Evolutionary conservation across 2,797 vertebrate genomes (phyloP), one percentile per base, ranked within the genome.

Genomic region (Anisognathus igniventris): DNA sequence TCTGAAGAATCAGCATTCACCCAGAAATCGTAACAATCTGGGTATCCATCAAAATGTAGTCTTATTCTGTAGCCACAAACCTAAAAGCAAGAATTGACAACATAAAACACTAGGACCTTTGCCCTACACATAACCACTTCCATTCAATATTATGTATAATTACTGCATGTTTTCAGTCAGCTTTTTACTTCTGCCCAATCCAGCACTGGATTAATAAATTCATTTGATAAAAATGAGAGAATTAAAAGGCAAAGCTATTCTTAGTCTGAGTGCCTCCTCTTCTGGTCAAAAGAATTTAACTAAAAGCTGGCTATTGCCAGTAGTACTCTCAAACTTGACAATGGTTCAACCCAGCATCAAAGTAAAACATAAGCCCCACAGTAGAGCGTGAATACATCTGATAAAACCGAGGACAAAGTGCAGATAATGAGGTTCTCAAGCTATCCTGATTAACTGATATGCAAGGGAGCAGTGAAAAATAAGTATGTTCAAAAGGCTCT

Each of bases 1-100:
- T 99, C 98, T 44, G 98, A 96, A 50, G 98, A 98, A 67, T 98
- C 98, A 65, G 98, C 98, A 14, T 98, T 99, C 65, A 98, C 97
- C 98, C 98, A 99, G 97, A 99, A 99, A 96, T 99, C 98, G 0
- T 98, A 99, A 92, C 98, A 98, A 81, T 99, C 98, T 30, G 98
- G 97, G 80, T 98, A 98, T 16, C 98, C 98, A 93, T 99, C 98
- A 94, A 99, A 99, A 96, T 98, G 98, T 48, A 99, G 98, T 76
- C 98, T 98, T 94, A 98, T 96, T 95, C 98, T 97, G 93, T 99
- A 98, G 44, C 98, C 98, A 90, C 97, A 98, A 73, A 98, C 98
- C 98, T 99, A 96, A 93, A 81, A 97, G 66, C 10, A 92, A 67
- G 56, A 68, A 86, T 31, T 57, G 17, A 60, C n/a, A 75, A 79